A percentile compares a stretch with the other conserved stretches of the same genome.
Conservation (phyloP, 2,888 invertebrate species). For the Schrankia costaestrigalis region DNA sequence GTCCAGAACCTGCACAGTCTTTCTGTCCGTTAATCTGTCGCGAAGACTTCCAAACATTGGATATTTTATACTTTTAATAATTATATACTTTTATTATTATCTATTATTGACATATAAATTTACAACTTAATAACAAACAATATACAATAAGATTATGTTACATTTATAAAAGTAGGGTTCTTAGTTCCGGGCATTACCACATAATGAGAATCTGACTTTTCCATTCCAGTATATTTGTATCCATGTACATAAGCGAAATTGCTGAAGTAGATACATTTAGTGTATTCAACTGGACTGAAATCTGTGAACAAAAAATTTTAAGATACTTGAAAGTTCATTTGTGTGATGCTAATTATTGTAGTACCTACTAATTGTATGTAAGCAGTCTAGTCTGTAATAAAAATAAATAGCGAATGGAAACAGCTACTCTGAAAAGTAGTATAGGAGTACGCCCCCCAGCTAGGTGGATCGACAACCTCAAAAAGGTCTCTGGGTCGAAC, state of each 20-base stretch:
- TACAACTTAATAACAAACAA: too few species aligned
- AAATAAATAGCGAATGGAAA: too few species aligned
- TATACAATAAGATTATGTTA: slow-evolving; percentile 1
- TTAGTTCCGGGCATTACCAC: slow-evolving; percentile 46
- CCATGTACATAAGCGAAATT: slow-evolving; percentile 73
- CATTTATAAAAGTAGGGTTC: slow-evolving; percentile 54
- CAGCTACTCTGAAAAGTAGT: too few species aligned
- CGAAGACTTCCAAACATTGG: too few species aligned
- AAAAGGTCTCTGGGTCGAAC: too few species aligned
- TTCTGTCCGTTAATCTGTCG: too few species aligned
- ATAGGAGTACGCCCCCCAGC: too few species aligned
- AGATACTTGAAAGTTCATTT: not conserved
- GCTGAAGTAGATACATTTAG: slow-evolving; percentile 63
- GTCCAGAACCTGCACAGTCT: too few species aligned
- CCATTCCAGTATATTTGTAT: slow-evolving; percentile 56
- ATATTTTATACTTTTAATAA: too few species aligned
- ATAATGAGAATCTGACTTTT: slow-evolving; percentile 60
- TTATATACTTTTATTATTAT: too few species aligned
- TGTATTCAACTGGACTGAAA: slow-evolving; percentile 52
- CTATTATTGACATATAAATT: too few species aligned
- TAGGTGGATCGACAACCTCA: too few species aligned
- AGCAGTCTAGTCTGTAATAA: not conserved
- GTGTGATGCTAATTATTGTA: not conserved
- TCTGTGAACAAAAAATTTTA: slow-evolving; percentile 35
- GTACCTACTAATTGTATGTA: not conserved